These are phyloP conservation scores for Coremacera marginata DNA, from an alignment of 2,888 invertebrate genomes.

Conservation along the genomic window DNA sequence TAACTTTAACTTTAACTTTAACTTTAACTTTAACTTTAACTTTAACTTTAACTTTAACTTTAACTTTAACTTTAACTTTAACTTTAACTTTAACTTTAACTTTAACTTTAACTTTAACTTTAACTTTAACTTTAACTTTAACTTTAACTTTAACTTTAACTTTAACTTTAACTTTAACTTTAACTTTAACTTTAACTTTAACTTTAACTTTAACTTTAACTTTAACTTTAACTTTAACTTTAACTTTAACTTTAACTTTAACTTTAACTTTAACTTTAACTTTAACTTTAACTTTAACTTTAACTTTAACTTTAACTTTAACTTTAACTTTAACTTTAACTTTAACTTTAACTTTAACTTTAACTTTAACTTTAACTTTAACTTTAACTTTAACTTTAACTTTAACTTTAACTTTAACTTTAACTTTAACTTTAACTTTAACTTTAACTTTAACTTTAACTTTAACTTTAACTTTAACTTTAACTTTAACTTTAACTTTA, in stretches of 20 bases:
- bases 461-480: conserved; percentile 7
- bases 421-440: conserved; percentile 17
- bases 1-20: not conserved
- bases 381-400: conserved; percentile 16
- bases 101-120: conserved; percentile 7
- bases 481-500: not conserved
- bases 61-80: conserved; percentile 17
- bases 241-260: conserved; percentile 17
- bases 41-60: not conserved
- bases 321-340: conserved; percentile 13
- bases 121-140: not conserved
- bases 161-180: conserved; percentile 3
- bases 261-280: not conserved
- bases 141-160: conserved; percentile 13
- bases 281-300: conserved; percentile 7
- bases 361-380: not conserved
- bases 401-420: not conserved
- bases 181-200: not conserved
- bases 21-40: conserved; percentile 16
- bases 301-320: not conserved
- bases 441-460: not conserved
- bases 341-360: conserved; percentile 3
- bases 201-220: conserved; percentile 16
- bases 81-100: not conserved
- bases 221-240: not conserved